These are phyloP conservation scores for Carcina quercana DNA, from an alignment of 2,888 invertebrate genomes.

Conservation along the genomic window DNA sequence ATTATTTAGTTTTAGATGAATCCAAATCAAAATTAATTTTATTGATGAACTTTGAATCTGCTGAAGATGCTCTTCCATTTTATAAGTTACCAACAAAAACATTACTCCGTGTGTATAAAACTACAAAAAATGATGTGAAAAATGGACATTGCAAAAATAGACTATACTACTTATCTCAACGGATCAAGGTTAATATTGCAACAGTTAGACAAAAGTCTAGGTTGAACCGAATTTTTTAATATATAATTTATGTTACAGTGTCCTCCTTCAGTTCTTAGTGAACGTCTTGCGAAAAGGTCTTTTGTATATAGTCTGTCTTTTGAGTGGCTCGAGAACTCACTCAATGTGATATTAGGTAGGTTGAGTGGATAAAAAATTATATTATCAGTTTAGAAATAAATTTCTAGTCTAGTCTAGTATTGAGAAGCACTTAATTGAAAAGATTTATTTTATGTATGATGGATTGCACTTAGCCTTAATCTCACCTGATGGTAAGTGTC, in stretches of 20 bases:
- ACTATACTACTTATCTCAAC: slow-evolving; percentile 71
- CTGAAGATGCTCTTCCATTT: slow-evolving; percentile 71
- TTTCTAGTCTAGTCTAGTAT: no score
- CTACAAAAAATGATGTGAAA: slow-evolving; percentile 48
- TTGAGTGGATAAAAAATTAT: no score
- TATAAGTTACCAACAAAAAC: slow-evolving; percentile 51
- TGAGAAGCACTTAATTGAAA: no score
- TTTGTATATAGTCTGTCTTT: slow-evolving; percentile 74
- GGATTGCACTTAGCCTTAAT: no score
- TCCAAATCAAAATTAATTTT: slow-evolving; percentile 50
- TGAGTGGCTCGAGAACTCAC: slow-evolving; percentile 66
- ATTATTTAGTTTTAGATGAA: slow-evolving; percentile 27
- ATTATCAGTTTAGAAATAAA: no score
- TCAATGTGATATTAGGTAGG: slow-evolving; percentile 66
- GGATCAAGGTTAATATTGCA: slow-evolving; percentile 45
- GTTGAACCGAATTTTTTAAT: no score
- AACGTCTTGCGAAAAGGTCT: slow-evolving; percentile 59
- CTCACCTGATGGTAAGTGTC: no score
- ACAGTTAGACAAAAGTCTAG: background rate
- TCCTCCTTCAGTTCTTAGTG: slow-evolving; percentile 53
- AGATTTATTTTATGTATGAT: no score
- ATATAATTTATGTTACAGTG: slow-evolving; percentile 37
- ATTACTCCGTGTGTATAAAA: slow-evolving; percentile 41
- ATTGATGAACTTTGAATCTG: slow-evolving; percentile 49
- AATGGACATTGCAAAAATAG: slow-evolving; percentile 63